A percentile compares a stretch with the other conserved stretches of the same genome.
Conservation (phyloP, 2,113 vertebrate genomes). For the Elephas maximus region DNA sequence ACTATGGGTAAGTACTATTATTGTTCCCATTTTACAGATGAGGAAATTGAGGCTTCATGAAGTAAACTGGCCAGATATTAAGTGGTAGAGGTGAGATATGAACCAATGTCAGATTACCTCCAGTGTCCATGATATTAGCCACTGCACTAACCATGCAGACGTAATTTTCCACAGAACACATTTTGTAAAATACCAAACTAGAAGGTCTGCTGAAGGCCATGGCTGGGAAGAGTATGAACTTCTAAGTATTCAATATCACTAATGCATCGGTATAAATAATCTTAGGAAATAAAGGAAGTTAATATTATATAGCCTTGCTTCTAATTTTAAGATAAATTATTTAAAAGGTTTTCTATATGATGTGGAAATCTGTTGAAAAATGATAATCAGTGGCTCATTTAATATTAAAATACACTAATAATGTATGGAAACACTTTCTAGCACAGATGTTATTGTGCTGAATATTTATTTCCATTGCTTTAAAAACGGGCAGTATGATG, state of each 20-base stretch:
- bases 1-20: too few species aligned
- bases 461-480: neutral
- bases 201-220: neutral
- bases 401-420: neutral
- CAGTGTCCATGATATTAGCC: fast-evolving
- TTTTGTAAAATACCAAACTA: neutral
- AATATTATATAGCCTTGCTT: neutral
- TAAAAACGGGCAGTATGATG: neutral
- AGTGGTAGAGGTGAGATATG: neutral
- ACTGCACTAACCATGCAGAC: neutral
- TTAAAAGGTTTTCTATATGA: neutral
- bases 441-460: neutral
- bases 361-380: neutral
- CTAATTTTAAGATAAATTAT: neutral
- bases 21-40: too few species aligned
- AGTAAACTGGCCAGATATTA: neutral
- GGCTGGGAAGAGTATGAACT: neutral
- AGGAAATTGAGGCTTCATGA: neutral
- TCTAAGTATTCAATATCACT: neutral
- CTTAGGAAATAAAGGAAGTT: neutral
- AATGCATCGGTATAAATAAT: neutral
- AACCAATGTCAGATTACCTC: neutral
- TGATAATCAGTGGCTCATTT: neutral
- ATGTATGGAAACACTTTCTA: neutral
- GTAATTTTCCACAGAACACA: fast-evolving